Conservation (phyloP, 37 sponge, comb jelly and placozoan species). For the Amphimedon queenslandica region DNA sequence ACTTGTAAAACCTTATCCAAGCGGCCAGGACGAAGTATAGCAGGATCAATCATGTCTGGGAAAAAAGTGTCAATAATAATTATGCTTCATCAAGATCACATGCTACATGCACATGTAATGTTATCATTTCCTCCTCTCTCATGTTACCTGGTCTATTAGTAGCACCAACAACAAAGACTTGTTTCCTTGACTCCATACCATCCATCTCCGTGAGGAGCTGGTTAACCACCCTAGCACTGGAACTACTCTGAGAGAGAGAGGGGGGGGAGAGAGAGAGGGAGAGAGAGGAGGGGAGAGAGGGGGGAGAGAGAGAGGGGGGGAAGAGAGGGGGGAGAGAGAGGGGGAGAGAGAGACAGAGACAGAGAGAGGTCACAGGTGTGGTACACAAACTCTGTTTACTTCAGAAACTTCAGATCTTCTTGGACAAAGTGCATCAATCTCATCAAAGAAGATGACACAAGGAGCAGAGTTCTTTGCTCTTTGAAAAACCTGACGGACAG, state of each 20-base stretch:
- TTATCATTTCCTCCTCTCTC: background rate
- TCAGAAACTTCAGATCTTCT: constrained; percentile 78
- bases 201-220: constrained; percentile 99
- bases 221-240: constrained; percentile 94
- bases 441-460: constrained; percentile 99
- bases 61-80: no score
- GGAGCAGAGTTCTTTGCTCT: constrained; percentile 93
- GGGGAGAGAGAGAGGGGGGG: background rate
- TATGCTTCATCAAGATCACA: background rate
- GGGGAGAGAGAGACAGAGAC: background rate
- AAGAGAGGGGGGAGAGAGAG: background rate
- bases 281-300: background rate
- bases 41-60: constrained; percentile 95
- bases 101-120: background rate
- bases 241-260: constrained; percentile 46
- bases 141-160: constrained; percentile 89
- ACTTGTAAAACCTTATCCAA: constrained; percentile 92
- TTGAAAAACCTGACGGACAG: constrained; percentile 95
- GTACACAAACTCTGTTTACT: no score
- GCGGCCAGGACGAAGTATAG: constrained; percentile 93
- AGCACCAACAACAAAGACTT: constrained; percentile 95
- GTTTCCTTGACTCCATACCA: constrained; percentile 84
- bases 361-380: no score
- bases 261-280: background rate
- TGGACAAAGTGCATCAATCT: constrained; percentile 95